Evolutionary conservation across 37 sponge, comb jelly and placozoan genomes (phyloP).

Genomic region (Beroe ovata): DNA sequence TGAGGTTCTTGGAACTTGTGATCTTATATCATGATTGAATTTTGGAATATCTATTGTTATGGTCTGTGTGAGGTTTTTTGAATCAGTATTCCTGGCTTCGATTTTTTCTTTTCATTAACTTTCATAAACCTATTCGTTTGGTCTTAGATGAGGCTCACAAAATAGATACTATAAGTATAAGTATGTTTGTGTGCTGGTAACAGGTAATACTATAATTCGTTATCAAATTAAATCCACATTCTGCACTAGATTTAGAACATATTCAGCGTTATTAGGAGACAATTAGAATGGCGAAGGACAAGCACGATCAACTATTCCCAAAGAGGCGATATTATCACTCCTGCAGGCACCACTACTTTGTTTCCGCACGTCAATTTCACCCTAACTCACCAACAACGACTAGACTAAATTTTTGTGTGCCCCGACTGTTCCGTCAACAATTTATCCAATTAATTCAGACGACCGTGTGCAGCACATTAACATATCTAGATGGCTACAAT

Average conservation of each 20-base stretch:
- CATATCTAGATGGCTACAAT: slow-evolving; percentile 32
- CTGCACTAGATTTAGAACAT: background rate
- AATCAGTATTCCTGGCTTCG: no score
- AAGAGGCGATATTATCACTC: background rate
- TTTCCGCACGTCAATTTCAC: background rate
- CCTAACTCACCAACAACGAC: background rate
- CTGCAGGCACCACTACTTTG: background rate
- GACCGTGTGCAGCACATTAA: background rate
- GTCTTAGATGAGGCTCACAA: no score
- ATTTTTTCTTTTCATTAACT: no score
- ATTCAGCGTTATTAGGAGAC: background rate
- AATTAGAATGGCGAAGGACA: no score
- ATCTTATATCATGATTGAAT: no score
- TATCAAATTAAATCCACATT: background rate
- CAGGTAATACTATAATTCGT: no score
- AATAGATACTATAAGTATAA: no score
- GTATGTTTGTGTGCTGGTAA: no score
- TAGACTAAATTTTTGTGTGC: background rate
- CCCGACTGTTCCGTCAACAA: background rate
- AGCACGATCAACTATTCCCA: background rate
- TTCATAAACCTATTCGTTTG: no score
- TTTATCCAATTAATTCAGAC: slow-evolving; percentile 65
- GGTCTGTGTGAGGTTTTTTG: no score
- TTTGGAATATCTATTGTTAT: no score
- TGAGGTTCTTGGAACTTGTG: no score